Conservation (phyloP, 2,797 vertebrate species). For the Sphaeramia orbicularis region DNA sequence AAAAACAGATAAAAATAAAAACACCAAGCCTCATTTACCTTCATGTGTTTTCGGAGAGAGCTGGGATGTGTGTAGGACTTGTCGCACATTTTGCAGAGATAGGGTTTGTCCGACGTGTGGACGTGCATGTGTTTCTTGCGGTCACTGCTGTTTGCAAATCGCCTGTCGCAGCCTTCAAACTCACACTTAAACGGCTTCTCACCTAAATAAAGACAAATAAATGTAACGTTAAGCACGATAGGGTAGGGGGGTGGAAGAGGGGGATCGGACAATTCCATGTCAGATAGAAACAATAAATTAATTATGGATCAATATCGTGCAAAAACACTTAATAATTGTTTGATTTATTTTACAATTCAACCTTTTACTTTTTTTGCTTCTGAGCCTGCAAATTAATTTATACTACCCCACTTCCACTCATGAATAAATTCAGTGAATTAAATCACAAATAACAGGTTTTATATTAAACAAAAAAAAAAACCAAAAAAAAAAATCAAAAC, state of each 20-base stretch:
- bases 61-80: constrained; percentile 99
- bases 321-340: no score
- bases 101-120: constrained; percentile 97
- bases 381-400: constrained; percentile 2
- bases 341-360: no score
- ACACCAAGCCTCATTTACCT: constrained; percentile 84
- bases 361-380: no score
- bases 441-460: background rate
- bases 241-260: no score
- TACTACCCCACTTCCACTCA: background rate
- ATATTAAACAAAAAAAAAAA: background rate
- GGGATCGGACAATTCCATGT: no score
- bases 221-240: background rate
- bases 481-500: constrained; percentile 2
- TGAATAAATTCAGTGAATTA: background rate
- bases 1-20: background rate
- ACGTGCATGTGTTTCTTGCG: constrained; percentile 99
- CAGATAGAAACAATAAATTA: no score
- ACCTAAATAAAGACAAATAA: constrained; percentile 74
- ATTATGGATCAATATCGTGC: no score
- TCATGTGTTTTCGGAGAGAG: constrained; percentile 97
- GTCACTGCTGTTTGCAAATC: constrained; percentile 98
- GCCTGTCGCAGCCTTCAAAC: constrained; percentile 95
- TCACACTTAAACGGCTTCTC: constrained; percentile 99
- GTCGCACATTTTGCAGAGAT: constrained; percentile 99